phyloP scores from a whole-genome alignment of 1,140 invertebrate species.

The Homarus americanus region DNA sequence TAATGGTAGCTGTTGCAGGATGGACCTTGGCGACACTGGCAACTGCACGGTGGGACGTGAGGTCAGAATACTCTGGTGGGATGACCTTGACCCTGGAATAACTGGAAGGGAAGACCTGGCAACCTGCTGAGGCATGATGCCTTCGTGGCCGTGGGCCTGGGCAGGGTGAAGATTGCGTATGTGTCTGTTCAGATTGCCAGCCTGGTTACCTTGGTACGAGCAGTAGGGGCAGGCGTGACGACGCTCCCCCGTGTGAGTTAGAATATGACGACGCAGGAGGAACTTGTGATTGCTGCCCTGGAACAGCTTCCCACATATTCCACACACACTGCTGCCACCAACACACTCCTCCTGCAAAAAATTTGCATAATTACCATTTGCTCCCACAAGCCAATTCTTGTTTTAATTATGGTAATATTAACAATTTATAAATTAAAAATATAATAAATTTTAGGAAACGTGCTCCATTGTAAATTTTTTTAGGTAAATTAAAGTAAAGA shows the following conservation, averaged over 20 bases:
- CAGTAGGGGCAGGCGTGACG: constrained; percentile 76
- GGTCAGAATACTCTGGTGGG: not conserved
- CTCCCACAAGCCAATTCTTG: not conserved
- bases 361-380: not conserved
- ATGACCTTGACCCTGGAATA: not conserved
- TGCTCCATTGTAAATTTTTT: too few species aligned
- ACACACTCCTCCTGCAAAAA: constrained; percentile 51
- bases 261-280: constrained; percentile 79
- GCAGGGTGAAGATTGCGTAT: constrained; percentile 51
- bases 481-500: too few species aligned
- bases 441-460: too few species aligned
- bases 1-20: constrained; percentile 29
- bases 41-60: not conserved
- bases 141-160: constrained; percentile 1
- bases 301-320: constrained; percentile 64
- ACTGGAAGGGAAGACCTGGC: not conserved
- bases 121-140: not conserved
- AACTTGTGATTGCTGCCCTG: constrained; percentile 61
- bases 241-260: constrained; percentile 79
- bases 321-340: constrained; percentile 44
- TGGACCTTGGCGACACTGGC: not conserved
- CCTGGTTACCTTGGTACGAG: constrained; percentile 77
- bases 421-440: too few species aligned
- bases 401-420: too few species aligned
- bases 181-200: constrained; percentile 78